phyloP scores from a whole-genome alignment of 2,113 vertebrate species.

The Chaenocephalus aceratus region DNA sequence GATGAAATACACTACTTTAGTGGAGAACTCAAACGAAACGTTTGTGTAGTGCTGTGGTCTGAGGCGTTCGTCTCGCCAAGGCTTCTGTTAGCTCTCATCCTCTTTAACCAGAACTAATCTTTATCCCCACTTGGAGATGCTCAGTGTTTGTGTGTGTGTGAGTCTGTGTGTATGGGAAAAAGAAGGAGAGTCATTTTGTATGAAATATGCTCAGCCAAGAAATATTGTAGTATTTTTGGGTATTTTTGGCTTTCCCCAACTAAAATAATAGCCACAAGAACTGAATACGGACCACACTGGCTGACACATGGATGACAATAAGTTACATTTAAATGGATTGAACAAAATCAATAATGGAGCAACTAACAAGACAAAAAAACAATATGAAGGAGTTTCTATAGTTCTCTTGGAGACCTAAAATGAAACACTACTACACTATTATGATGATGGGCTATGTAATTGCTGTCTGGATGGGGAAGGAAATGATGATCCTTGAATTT shows the following conservation, averaged over 20 bases:
- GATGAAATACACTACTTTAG: constrained; percentile 44
- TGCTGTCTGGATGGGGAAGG: constrained; percentile 6
- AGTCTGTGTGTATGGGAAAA: background rate
- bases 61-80: constrained; percentile 17
- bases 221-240: constrained; percentile 28
- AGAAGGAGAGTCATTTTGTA: constrained; percentile 7
- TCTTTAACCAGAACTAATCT: constrained; percentile 76
- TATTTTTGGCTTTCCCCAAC: constrained; percentile 22
- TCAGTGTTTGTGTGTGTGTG: background rate
- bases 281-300: background rate
- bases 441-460: background rate
- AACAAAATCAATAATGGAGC: constrained; percentile 2
- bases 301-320: constrained; percentile 1
- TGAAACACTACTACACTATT: background rate
- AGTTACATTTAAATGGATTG: constrained; percentile 30
- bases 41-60: constrained; percentile 16
- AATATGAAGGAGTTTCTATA: constrained; percentile 16
- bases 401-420: constrained; percentile 12
- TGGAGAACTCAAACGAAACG: constrained; percentile 28
- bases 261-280: constrained; percentile 1
- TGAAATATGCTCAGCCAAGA: constrained; percentile 31
- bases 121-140: constrained; percentile 58
- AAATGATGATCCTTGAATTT: constrained; percentile 2
- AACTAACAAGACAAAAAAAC: constrained; percentile 20
- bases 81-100: constrained; percentile 63